phyloP scores from a whole-genome alignment of 1,140 invertebrate species.

The Bombus sibiricus region DNA sequence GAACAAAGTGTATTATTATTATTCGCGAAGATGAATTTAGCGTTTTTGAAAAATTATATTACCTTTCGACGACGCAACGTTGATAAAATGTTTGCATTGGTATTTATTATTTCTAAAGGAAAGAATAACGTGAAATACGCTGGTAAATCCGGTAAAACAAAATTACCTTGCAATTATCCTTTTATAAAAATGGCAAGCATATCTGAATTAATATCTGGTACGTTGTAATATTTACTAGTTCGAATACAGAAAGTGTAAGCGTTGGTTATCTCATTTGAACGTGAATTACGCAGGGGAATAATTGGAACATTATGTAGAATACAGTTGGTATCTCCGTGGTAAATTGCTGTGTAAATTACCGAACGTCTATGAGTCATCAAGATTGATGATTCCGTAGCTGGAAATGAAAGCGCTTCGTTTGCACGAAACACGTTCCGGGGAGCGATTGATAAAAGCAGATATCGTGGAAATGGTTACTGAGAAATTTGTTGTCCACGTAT shows the following conservation, averaged over 20 bases:
- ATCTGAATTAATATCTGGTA: no score
- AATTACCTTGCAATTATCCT: no score
- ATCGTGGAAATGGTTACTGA: slow-evolving; percentile 22
- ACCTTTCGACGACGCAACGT: no score
- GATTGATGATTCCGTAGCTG: slow-evolving; percentile 33
- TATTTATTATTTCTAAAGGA: no score
- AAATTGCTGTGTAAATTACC: slow-evolving; percentile 9
- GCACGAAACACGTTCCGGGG: slow-evolving; percentile 8
- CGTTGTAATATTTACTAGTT: background rate
- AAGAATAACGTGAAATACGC: no score
- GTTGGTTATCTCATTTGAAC: background rate
- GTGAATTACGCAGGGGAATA: background rate
- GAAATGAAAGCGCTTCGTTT: slow-evolving; percentile 18
- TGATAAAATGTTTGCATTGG: no score
- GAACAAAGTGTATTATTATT: no score
- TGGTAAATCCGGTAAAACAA: no score
- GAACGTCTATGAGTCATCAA: slow-evolving; percentile 8
- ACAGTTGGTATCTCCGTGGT: background rate
- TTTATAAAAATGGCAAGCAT: no score
- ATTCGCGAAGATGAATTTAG: no score
- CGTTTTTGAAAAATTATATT: no score
- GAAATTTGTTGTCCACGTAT: slow-evolving; percentile 29
- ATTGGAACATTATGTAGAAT: background rate
- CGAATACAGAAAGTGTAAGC: background rate
- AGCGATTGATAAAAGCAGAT: slow-evolving; percentile 45